Evolutionary conservation across 2,888 invertebrate genomes (phyloP), one percentile per base, ranked within the genome.

Genomic region (Lepidocyrtoides sp.): DNA sequence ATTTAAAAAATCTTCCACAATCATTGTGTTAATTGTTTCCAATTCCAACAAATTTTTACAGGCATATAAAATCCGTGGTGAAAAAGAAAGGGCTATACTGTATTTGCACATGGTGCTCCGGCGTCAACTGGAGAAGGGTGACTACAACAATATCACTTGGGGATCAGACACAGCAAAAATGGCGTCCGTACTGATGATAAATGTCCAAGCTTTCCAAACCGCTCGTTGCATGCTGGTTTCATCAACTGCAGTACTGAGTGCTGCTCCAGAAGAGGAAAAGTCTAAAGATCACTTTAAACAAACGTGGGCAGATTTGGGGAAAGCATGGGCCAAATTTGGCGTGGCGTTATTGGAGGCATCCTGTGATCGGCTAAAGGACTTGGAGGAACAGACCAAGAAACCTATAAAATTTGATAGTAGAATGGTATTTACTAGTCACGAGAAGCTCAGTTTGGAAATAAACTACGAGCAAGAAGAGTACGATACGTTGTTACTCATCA

Each of bases 41-140:
- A n/a, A n/a, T n/a, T n/a, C n/a, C n/a, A n/a, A n/a, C n/a, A n/a
- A n/a, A n/a, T 36, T 85, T 51, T 72, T 77, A 0, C 17, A 94
- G 93, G 94, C 94, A 1, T 94, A 93, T 77, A 91, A 93, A 88
- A 94, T 93, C n/a, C 91, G 91, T 10, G 94, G 93, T 17, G 93
- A 93, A 41, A 93, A 93, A 57, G 94, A 93, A 75, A 93, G 93
- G 51, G 93, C 94, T 8, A 89, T 93, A 0, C 60, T 94, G 10
- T 94, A 94, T 51, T 84, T 94, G 20, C 94, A 94, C 81, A 93
- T 93, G 94, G 94, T 94, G 8, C 86, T 94, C 0, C 51, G 94
- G 2, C 69, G 92, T 20, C 93, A 94, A 75, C 72, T 94, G 41
- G 94, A 94, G 57, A 93, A 93, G 44, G 91, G 92, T 0, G 92